These are phyloP conservation scores for Heliocidaris erythrogramma DNA, from an alignment of 35 echinoderm and acorn worm species.

Conservation along the genomic window DNA sequence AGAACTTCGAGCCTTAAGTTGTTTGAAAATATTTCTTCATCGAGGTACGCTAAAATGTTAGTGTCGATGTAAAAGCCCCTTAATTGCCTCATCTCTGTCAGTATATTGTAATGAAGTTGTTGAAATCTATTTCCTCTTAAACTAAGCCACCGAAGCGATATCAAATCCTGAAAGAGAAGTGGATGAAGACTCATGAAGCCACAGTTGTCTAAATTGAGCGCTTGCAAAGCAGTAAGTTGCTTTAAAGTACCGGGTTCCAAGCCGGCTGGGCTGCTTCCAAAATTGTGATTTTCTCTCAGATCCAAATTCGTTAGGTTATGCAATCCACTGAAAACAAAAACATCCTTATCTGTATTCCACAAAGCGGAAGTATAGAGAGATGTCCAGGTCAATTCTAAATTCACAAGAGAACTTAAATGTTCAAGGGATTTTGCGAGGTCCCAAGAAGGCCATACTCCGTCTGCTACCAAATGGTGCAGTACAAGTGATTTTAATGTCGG, in stretches of 20 bases:
- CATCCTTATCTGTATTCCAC: neutral
- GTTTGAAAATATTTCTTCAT: neutral
- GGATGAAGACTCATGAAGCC: neutral
- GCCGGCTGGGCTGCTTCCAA: rapidly evolving
- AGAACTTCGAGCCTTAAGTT: neutral
- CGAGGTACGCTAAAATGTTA: neutral
- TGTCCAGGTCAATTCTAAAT: neutral
- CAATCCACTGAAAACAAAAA: neutral
- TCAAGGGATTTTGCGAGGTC: neutral
- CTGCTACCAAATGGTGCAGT: neutral
- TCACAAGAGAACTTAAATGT: neutral
- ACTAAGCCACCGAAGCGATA: neutral
- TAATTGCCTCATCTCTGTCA: neutral
- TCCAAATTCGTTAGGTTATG: neutral
- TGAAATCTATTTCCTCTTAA: neutral
- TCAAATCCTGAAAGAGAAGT: neutral
- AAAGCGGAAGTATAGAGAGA: neutral
- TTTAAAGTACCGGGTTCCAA: neutral
- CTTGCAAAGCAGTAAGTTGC: neutral
- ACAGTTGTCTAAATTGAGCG: neutral
- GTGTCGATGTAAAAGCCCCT: neutral
- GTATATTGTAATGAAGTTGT: neutral
- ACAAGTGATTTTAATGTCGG: neutral
- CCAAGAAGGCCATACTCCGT: neutral
- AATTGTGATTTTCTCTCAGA: neutral